Percentiles rank a stretch among this genome's conserved stretches.
These are phyloP conservation scores for Epinephelus malabaricus DNA, from an alignment of 2,797 vertebrate species.

Conservation along the genomic window DNA sequence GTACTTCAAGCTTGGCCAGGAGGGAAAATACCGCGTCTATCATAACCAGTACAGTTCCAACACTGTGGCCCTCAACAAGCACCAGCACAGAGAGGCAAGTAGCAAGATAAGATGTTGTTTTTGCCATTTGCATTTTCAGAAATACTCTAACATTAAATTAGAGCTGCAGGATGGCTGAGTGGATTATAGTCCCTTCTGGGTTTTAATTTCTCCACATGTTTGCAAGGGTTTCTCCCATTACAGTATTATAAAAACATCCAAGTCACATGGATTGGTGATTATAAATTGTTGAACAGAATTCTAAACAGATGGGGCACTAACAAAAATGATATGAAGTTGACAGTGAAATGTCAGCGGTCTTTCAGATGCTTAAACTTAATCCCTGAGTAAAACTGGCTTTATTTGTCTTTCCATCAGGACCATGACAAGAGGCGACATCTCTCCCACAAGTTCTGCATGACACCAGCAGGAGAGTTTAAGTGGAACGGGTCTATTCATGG, in stretches of 20 bases:
- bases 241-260: not conserved
- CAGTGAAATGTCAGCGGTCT: not conserved
- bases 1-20: constrained; percentile 96
- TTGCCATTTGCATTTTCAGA: constrained; percentile 1
- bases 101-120: not conserved
- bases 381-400: not conserved
- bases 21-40: constrained; percentile 97
- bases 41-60: constrained; percentile 98
- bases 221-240: not conserved
- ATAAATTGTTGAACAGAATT: not conserved
- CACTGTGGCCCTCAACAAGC: constrained; percentile 95
- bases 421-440: constrained; percentile 98
- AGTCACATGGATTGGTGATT: not conserved
- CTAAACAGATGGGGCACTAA: not conserved
- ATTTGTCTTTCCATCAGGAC: constrained; percentile 85
- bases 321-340: not conserved
- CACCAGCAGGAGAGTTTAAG: constrained; percentile 97
- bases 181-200: too few relatives aligned
- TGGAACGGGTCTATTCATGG: constrained; percentile 98
- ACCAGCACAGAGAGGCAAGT: constrained; percentile 94
- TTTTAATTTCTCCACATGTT: not conserved
- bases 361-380: not conserved
- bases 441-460: constrained; percentile 98
- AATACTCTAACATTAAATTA: not conserved
- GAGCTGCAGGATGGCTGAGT: not conserved